phyloP scores from a whole-genome alignment of 2,797 vertebrate genomes.

The Discoglossus pictus region DNA sequence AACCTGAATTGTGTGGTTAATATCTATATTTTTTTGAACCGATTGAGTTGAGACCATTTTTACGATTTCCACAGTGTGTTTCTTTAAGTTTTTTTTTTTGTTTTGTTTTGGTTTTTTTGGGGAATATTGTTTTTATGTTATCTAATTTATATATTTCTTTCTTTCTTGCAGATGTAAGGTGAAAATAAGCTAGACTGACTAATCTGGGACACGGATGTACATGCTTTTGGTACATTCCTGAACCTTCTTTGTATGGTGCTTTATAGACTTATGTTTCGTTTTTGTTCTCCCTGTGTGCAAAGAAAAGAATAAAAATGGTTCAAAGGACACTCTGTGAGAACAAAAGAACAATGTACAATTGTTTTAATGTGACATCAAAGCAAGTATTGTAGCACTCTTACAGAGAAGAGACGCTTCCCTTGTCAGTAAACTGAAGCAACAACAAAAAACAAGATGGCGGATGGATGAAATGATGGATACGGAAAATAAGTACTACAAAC shows the following conservation, averaged over 20 bases:
- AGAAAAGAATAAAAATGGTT: slow-evolving; percentile 65
- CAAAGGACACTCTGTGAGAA: slow-evolving; percentile 67
- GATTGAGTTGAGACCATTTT: not conserved
- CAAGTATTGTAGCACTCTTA: slow-evolving; percentile 70
- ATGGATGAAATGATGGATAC: slow-evolving; percentile 62
- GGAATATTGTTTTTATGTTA: not conserved
- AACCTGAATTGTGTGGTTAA: too few relatives aligned
- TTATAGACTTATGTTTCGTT: slow-evolving; percentile 76
- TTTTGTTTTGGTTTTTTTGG: too few relatives aligned
- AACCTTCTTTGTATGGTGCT: slow-evolving; percentile 87
- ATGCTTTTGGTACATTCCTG: slow-evolving; percentile 81
- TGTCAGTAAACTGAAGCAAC: slow-evolving; percentile 50
- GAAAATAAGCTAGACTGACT: slow-evolving; percentile 81
- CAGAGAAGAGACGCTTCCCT: slow-evolving; percentile 59
- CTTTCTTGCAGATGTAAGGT: slow-evolving; percentile 89
- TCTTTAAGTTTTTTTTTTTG: too few relatives aligned
- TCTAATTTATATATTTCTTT: slow-evolving; percentile 20
- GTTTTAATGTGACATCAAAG: slow-evolving; percentile 78
- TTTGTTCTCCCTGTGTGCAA: slow-evolving; percentile 75
- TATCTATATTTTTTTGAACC: slow-evolving; percentile 49
- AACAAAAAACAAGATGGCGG: slow-evolving; percentile 58
- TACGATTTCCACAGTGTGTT: slow-evolving; percentile 25
- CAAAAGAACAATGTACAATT: slow-evolving; percentile 77
- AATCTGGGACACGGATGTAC: slow-evolving; percentile 79
- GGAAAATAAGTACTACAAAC: slow-evolving; percentile 53